Evolutionary conservation across 1,140 invertebrate genomes (phyloP).

Genomic region (Carposina sasakii): DNA sequence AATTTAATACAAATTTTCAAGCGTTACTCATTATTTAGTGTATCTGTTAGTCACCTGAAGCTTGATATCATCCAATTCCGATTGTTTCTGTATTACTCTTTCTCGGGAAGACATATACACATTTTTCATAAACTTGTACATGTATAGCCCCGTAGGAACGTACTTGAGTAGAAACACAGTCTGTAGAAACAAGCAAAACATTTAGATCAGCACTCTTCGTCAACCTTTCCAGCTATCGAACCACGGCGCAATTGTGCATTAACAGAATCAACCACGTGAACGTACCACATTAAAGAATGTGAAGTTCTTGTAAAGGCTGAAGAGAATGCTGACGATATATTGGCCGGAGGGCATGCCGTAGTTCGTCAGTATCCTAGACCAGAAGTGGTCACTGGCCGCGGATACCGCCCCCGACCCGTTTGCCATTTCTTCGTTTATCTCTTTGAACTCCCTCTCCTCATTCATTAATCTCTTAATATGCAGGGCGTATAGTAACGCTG

Average conservation of each 20-base stretch:
- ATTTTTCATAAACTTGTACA: slow-evolving; percentile 45
- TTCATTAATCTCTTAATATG: too few species aligned
- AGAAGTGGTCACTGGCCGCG: too few species aligned
- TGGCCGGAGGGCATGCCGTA: slow-evolving; percentile 32
- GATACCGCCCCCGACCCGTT: too few species aligned
- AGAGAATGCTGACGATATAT: slow-evolving; percentile 31
- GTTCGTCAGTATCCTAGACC: too few species aligned
- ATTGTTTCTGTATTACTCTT: slow-evolving; percentile 37
- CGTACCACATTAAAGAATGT: slow-evolving; percentile 45
- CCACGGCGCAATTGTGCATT: too few species aligned
- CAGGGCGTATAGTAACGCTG: slow-evolving; percentile 15
- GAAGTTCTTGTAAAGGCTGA: slow-evolving; percentile 34
- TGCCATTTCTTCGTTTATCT: slow-evolving; percentile 1
- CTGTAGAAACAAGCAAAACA: slow-evolving; percentile 31
- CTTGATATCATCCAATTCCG: slow-evolving; percentile 50
- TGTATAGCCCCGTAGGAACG: slow-evolving; percentile 43
- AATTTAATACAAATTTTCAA: background rate
- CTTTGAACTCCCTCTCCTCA: slow-evolving; percentile 24
- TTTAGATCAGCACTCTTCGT: background rate
- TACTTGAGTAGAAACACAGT: slow-evolving; percentile 52
- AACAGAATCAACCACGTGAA: too few species aligned
- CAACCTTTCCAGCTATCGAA: too few species aligned
- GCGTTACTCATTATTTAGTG: background rate
- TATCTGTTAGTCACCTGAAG: slow-evolving; percentile 37
- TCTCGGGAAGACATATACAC: slow-evolving; percentile 38